Conservation (phyloP, 2,888 invertebrate species). For the Cataglyphis rosenhaueri region DNA sequence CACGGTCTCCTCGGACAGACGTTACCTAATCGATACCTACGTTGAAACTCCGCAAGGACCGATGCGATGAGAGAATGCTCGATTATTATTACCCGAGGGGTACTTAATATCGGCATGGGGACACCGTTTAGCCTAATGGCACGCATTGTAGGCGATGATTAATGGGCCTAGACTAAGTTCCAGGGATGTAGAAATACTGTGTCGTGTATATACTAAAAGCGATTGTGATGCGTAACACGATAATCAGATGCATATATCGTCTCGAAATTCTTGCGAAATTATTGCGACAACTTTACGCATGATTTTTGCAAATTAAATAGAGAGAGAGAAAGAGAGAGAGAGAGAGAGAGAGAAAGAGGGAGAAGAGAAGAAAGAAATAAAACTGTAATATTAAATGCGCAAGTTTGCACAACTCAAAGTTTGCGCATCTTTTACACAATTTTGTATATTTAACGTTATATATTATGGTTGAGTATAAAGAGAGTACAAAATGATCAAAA, state of each 20-base stretch:
- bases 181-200: background rate
- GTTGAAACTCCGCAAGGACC: background rate
- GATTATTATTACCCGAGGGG: constrained; percentile 36
- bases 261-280: constrained; percentile 21
- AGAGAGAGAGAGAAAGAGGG: background rate
- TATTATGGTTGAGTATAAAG: background rate
- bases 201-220: background rate
- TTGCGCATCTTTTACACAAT: background rate
- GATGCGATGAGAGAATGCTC: background rate
- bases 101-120: constrained; percentile 24
- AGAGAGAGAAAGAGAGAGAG: background rate
- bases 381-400: constrained; percentile 20
- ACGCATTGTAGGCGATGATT: constrained; percentile 20
- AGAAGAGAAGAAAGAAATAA: background rate
- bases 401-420: constrained; percentile 9
- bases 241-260: background rate
- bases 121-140: constrained; percentile 38
- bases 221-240: background rate
- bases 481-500: background rate
- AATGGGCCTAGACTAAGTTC: constrained; percentile 31
- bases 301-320: constrained; percentile 11
- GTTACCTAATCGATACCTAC: background rate
- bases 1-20: background rate
- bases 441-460: background rate
- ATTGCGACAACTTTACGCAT: constrained; percentile 2